A percentile compares a stretch with the other conserved stretches of the same genome.
These are phyloP conservation scores for Melanotaenia parkinsoni DNA, from an alignment of 2,797 vertebrate species.

Conservation along the genomic window DNA sequence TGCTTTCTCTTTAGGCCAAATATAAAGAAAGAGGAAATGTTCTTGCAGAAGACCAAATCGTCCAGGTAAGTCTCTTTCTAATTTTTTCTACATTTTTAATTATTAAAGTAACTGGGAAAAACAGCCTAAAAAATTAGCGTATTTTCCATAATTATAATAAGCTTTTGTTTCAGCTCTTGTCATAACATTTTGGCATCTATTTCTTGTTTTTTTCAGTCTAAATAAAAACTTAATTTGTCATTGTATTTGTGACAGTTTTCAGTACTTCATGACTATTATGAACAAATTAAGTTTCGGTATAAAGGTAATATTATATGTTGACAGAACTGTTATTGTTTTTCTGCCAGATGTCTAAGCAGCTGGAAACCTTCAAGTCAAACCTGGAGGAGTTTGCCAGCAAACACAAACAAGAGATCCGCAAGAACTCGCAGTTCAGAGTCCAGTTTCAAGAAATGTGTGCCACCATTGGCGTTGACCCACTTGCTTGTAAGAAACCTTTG, in stretches of 20 bases:
- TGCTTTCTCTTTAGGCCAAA: conserved; percentile 84
- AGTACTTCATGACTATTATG: too few species aligned
- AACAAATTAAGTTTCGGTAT: too few species aligned
- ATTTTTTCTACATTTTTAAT: background rate
- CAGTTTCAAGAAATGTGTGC: conserved; percentile 99
- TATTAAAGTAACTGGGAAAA: background rate
- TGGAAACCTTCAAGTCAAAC: conserved; percentile 95
- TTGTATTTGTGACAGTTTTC: too few species aligned
- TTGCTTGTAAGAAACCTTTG: conserved; percentile 88
- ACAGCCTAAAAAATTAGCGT: too few species aligned
- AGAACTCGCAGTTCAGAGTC: conserved; percentile 90
- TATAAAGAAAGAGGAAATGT: conserved; percentile 97
- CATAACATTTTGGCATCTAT: background rate
- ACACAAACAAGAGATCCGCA: conserved; percentile 97
- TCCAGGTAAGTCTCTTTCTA: conserved; percentile 79
- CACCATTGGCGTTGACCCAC: conserved; percentile 95
- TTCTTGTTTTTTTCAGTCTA: background rate
- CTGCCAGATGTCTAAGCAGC: conserved; percentile 94
- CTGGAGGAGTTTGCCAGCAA: conserved; percentile 98
- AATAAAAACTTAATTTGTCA: background rate
- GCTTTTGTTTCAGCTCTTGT: background rate
- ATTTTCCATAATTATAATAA: too few species aligned
- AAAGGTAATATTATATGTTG: too few species aligned
- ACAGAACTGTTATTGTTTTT: conserved; percentile 1
- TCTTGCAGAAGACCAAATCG: conserved; percentile 94